Evolutionary conservation across 1,140 invertebrate species (phyloP).

Genomic region (Palaemon carinicauda): DNA sequence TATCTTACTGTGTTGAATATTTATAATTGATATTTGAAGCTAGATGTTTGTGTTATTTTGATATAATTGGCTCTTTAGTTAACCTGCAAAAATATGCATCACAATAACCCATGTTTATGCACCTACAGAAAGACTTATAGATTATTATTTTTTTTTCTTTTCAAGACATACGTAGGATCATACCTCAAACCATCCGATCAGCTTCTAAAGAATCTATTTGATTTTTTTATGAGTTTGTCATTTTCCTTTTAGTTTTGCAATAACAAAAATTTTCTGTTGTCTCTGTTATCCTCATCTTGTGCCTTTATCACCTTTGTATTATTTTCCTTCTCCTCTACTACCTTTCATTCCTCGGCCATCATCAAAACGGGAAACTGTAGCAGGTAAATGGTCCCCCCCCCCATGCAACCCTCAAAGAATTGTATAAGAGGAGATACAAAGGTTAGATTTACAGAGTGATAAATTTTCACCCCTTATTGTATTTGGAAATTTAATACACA

Average conservation of each 20-base stretch:
- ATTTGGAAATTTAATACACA: too few relatives aligned
- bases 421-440: too few relatives aligned
- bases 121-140: conserved; percentile 43
- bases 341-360: conserved; percentile 33
- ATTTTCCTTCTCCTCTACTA: conserved; percentile 48
- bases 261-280: conserved; percentile 6
- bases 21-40: conserved; percentile 8
- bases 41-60: conserved; percentile 29
- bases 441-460: too few relatives aligned
- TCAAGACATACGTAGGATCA: conserved; percentile 56
- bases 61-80: conserved; percentile 12
- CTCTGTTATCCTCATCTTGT: conserved; percentile 26
- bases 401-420: not conserved
- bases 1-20: conserved; percentile 10
- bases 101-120: conserved; percentile 41
- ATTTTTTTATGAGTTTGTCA: conserved; percentile 25
- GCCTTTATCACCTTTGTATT: conserved; percentile 45
- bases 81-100: conserved; percentile 10
- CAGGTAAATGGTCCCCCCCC: conserved; percentile 30
- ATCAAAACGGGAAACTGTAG: conserved; percentile 34
- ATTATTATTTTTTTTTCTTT: conserved; percentile 54
- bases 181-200: conserved; percentile 42
- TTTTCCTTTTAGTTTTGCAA: conserved; percentile 28
- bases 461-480: too few relatives aligned
- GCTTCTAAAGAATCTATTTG: conserved; percentile 47